Conservation (phyloP, 2,113 vertebrate species). For the Plectropomus leopardus region DNA sequence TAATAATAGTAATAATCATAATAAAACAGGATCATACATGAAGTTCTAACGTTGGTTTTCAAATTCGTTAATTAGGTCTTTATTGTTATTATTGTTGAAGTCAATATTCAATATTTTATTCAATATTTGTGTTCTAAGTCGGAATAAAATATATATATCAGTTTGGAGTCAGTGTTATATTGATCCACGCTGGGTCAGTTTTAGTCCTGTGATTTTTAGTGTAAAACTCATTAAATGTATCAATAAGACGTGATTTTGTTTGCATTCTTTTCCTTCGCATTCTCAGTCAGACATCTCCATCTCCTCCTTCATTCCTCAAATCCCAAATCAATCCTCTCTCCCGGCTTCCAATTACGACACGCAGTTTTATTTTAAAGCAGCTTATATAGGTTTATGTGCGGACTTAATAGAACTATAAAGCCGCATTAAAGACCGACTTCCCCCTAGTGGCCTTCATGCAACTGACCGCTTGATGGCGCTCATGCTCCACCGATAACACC, state of each 20-base stretch:
- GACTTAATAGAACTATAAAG: slow-evolving; percentile 75
- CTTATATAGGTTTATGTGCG: slow-evolving; percentile 65
- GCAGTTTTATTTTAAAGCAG: slow-evolving; percentile 66
- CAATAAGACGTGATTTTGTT: background rate
- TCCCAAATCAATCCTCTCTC: slow-evolving; percentile 43
- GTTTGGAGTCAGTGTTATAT: too few species aligned
- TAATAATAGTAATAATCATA: too few species aligned
- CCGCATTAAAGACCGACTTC: background rate
- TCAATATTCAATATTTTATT: too few species aligned
- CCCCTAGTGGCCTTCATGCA: background rate
- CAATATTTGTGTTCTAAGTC: background rate
- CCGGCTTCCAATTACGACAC: slow-evolving; percentile 41
- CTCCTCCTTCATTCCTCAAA: slow-evolving; percentile 7
- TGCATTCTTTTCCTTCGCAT: background rate
- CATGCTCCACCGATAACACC: slow-evolving; percentile 85
- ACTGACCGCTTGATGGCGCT: slow-evolving; percentile 88
- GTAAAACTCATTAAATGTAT: background rate
- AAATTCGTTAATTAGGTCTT: too few species aligned
- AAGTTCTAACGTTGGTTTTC: too few species aligned
- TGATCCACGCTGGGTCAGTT: background rate
- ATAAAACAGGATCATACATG: too few species aligned
- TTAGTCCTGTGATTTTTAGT: background rate
- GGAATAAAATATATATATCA: background rate
- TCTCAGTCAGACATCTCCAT: background rate
- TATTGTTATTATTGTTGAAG: too few species aligned